Evolutionary conservation across 2,888 invertebrate genomes (phyloP), one percentile per base, ranked within the genome.

Genomic region (Mesorhabditis sp.): DNA sequence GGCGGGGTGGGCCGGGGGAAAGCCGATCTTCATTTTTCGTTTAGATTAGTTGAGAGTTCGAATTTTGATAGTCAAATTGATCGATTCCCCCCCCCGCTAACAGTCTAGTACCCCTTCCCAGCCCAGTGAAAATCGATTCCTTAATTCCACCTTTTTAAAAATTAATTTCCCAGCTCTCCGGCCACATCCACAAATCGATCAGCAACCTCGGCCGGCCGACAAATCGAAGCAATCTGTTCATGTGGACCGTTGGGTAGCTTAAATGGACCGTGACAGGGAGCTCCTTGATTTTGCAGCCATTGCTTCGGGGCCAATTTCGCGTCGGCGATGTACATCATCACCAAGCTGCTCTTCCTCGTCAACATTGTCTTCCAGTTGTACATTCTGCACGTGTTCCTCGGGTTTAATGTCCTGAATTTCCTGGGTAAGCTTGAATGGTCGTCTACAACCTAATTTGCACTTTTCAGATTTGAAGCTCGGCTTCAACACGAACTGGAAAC

Each of bases 291-390:
- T 28, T 28, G 28, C 28, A 28, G 28, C 28, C 28, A 28, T 28
- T 28, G 28, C 71, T 74, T 5, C 43, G 73, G 69, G 44, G 45
- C 67, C 43, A 69, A 66, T 65, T 76, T 73, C 74, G 73, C 76
- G 58, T 65, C 76, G 3, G 15, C 71, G 41, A 69, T 80, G 28
- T 86, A 86, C 73, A 50, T 85, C 63, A 42, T 81, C 43, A 80
- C 80, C 67, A 86, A 86, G 74, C 43, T 81, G 0, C 69, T 85
- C 43, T 85, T 83, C 75, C 68, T 86, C 5, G 43, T 77, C 67
- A 83, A 83, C 70, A 72, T 82, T 43, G 45, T 82, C 15, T 68
- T 76, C 43, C 82, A 85, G 69, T 71, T 85, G 67, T 68, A 79
- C 66, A 67, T 83, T 58, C 74, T 85, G 65, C 80, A 82, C 68